Conservation (phyloP, 2,797 vertebrate species). For the Rhyacichthys aspro region DNA sequence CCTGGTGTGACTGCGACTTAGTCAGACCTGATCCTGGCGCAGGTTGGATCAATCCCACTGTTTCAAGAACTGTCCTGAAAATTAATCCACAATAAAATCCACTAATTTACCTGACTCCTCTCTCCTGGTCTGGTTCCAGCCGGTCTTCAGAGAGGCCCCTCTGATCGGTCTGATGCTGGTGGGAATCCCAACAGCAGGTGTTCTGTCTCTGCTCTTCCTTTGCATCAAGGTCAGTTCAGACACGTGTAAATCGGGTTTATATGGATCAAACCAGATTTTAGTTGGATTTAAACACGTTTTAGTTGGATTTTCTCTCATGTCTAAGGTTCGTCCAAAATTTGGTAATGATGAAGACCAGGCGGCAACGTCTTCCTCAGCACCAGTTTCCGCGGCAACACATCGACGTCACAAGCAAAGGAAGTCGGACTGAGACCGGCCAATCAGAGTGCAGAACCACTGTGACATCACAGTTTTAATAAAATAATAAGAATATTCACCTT, state of each 20-base stretch:
- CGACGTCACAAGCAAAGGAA: neutral
- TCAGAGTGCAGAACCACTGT: neutral
- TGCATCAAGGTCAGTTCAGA: neutral
- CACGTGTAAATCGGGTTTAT: too few species aligned
- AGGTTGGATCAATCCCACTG: too few species aligned
- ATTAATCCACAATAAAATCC: too few species aligned
- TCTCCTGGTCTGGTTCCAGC: neutral
- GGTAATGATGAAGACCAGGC: neutral
- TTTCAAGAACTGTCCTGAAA: too few species aligned
- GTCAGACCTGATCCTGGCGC: too few species aligned
- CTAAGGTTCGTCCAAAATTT: neutral
- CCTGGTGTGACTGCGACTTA: too few species aligned
- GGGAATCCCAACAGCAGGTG: neutral
- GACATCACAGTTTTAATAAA: neutral
- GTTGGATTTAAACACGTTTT: too few species aligned
- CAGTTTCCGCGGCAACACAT: neutral
- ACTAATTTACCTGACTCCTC: too few species aligned
- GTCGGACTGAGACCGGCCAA: conserved; percentile 1
- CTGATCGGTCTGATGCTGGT: neutral
- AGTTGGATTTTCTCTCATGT: neutral
- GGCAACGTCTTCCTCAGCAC: neutral
- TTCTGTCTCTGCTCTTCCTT: conserved; percentile 1
- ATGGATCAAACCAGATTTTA: too few species aligned
- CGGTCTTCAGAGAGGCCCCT: neutral
- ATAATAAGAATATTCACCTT: too few species aligned